Evolutionary conservation across 1,140 invertebrate genomes (phyloP), one percentile per base, ranked within the genome.

Genomic region (Cydia strobilella): DNA sequence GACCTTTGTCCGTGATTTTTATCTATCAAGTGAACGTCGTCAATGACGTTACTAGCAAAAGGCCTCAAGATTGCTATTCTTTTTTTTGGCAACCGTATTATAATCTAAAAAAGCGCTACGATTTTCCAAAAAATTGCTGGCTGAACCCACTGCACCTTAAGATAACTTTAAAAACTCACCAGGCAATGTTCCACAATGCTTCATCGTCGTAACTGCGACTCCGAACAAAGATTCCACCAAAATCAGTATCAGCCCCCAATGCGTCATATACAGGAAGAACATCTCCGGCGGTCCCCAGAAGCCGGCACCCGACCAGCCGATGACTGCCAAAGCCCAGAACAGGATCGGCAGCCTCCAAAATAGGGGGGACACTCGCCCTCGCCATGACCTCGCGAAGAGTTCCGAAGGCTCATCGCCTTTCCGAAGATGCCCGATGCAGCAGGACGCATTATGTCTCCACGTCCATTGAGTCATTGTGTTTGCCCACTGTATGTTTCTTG

Each of bases 191-290:
- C 54, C 79, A 27, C 74, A 72, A 31, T 63, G 39, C 65, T 83
- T 83, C 73, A 82, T 86, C 1, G 86, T 73, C 35, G 84, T 78
- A 2, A 92, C 86, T 25, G 85, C 63, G 42, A 92, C 86, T 1
- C 90, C 90, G 75, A 92, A 91, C 2, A 85, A 69, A 2, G 86
- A 85, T 73, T 92, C 88, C 35, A 87, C 51, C 15, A 88, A 78
- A 51, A 92, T 87, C 25, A 92, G 81, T 3, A 89, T 54, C 4
- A 91, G 80, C 6, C 90, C 90, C 90, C 90, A 92, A 66, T 92
- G 89, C n/a, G 90, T 92, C 90, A 92, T 91, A 73, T 92, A 92
- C 6, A 92, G 72, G 25, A 90, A 77, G 75, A 86, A 92, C 80
- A 83, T 89, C 62, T 89, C 82, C 7, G 78, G 77, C 12, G 86